Base-by-base conservation (phyloP, 23 tunicate genomes). In the Phallusia fumigata region DNA sequence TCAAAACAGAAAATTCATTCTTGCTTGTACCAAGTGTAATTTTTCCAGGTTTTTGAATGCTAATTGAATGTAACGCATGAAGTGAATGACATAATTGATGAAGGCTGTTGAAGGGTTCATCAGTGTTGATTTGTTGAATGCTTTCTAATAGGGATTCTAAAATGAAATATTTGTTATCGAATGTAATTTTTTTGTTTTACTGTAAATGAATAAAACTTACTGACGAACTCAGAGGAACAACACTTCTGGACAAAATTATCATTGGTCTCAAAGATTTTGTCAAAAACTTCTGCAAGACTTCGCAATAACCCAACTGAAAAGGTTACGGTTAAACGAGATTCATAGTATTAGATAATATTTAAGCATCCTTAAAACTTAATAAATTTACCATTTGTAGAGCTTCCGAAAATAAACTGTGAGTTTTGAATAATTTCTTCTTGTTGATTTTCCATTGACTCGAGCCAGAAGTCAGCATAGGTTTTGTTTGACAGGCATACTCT, bases 321-420 rank as follows among this genome's bases (percentile, higher is more conserved):
- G 19, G 19, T 18, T 52, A 52, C 19, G 18, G 19, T 52, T 52
- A 52, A n/a, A n/a, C n/a, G n/a, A n/a, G n/a, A n/a, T n/a, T n/a
- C n/a, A n/a, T n/a, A n/a, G n/a, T n/a, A n/a, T n/a, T n/a, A n/a
- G n/a, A n/a, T 21, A 65, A 30, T 65, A 30, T 5, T 65, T 28
- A 28, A 65, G 11, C 74, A 78, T 1, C n/a, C 2, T 10, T 8
- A 75, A 31, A 8, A 12, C 6, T 2, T 31, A 33, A 36, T 18
- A 6, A 53, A 13, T 53, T 81, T 49, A 87, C 91, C 86, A 80
- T 92, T 87, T 3, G 88, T 87, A 1, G 91, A 92, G 73, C 91
- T 82, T 81, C 82, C 76, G 30, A 92, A 64, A 1, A 92, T 92
- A 58, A 92, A 92, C 31, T 47, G 52, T 0, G 80, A 74, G 76